A percentile compares a stretch with the other conserved stretches of the same genome.
These are phyloP conservation scores for Drosophila barbarae DNA, from an alignment of 2,888 invertebrate species.

Conservation along the genomic window DNA sequence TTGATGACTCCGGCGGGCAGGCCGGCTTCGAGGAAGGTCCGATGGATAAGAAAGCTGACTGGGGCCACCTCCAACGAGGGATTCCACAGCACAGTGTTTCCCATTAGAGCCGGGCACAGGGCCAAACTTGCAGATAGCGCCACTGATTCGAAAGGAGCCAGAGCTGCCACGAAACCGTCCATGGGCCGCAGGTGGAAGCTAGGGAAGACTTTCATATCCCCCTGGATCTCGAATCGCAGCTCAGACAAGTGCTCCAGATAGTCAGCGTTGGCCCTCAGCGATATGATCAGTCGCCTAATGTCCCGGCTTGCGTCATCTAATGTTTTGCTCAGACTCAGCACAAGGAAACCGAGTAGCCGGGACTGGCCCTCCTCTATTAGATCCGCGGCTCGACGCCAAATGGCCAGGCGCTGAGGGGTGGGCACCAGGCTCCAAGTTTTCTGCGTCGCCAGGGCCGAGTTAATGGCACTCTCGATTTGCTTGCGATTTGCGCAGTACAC, in stretches of 20 bases:
- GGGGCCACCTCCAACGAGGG: conserved; percentile 42
- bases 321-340: conserved; percentile 39
- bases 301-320: conserved; percentile 29
- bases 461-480: conserved; percentile 38
- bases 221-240: conserved; percentile 40
- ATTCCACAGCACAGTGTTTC: conserved; percentile 46
- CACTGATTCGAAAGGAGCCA: conserved; percentile 41
- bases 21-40: conserved; percentile 33
- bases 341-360: conserved; percentile 19
- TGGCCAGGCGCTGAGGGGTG: conserved; percentile 27
- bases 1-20: conserved; percentile 38
- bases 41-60: conserved; percentile 26
- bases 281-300: conserved; percentile 22
- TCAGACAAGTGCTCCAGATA: conserved; percentile 39
- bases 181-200: conserved; percentile 37
- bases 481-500: conserved; percentile 42
- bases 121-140: conserved; percentile 35
- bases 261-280: conserved; percentile 40
- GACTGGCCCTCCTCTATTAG: conserved; percentile 27
- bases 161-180: conserved; percentile 46
- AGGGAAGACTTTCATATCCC: conserved; percentile 30
- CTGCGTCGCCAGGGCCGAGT: conserved; percentile 19
- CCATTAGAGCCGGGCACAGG: conserved; percentile 40
- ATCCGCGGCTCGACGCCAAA: conserved; percentile 39
- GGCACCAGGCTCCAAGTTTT: conserved; percentile 32